Evolutionary conservation across 2,113 vertebrate species (phyloP), one percentile per base, ranked within the genome.

Genomic region (Orycteropus afer): DNA sequence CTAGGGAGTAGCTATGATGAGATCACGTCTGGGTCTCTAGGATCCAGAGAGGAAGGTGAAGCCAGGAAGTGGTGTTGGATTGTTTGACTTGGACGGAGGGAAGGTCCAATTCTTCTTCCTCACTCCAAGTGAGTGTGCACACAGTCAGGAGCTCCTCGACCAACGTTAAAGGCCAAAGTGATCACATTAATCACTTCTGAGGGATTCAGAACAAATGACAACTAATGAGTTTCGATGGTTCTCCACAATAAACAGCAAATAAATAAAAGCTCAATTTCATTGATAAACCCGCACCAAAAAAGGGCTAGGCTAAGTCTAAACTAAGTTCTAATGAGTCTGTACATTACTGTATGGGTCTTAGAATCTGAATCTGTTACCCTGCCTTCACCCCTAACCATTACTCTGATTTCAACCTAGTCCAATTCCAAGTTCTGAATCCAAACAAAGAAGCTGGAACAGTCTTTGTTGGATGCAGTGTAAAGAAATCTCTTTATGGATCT

Each of bases 261-360:
- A 59, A 76, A 32, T 12, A 42, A 63, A 53, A 94, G 32, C 42
- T 77, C 40, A 7, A 8, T 45, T 74, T 81, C 40, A 13, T 23
- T 77, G 12, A 80, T 47, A 81, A 67, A 55, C 15, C 61, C 87
- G 81, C 76, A 20, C 49, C 18, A 9, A 37, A 76, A 85, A 53
- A 45, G 42, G 29, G 27, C 7, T 76, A n/a, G 37, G 34, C 45
- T 37, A 51, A 25, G 25, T n/a, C 65, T 47, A 59, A 67, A 3
- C 27, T 18, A 42, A 42, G 74, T 73, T 82, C 47, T 49, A 37
- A 14, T 37, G 14, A 78, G 37, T 37, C 57, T 55, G 2, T 71
- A 69, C 34, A 37, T 15, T 37, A 37, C 42, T 5, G 0, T 10
- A 3, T 1, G 9, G 34, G 27, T 42, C n/a, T 65, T 2, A 0